Conservation (phyloP, 1,140 invertebrate species). For the Gyrodactylus bullatarudis region DNA sequence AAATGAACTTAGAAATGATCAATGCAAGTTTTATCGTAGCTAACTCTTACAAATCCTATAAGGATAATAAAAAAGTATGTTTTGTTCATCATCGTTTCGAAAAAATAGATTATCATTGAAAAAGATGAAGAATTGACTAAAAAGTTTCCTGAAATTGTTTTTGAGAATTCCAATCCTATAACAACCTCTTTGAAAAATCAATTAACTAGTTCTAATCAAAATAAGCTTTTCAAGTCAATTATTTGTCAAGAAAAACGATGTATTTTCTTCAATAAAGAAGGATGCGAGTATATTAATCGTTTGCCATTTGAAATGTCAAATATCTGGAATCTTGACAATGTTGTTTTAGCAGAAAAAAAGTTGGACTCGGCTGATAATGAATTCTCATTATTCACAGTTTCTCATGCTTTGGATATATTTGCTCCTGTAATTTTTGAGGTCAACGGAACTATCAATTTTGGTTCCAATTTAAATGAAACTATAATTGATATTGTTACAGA, state of each 20-base stretch:
- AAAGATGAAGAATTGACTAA: background rate
- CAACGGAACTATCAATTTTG: background rate
- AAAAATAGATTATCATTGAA: background rate
- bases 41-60: background rate
- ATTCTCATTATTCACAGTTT: background rate
- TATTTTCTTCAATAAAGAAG: background rate
- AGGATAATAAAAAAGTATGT: too few species aligned
- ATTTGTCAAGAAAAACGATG: background rate
- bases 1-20: background rate
- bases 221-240: background rate
- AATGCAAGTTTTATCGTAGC: background rate
- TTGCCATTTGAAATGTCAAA: background rate
- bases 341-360: background rate
- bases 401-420: background rate
- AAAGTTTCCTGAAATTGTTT: background rate
- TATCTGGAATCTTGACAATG: background rate
- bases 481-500: background rate
- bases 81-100: too few species aligned
- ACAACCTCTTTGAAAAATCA: background rate
- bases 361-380: background rate
- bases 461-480: background rate
- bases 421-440: background rate
- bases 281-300: background rate
- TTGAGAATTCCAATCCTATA: background rate
- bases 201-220: background rate